These are phyloP conservation scores for Amblyopsis hoosieri DNA, from an alignment of 2,797 vertebrate species.

Conservation along the genomic window DNA sequence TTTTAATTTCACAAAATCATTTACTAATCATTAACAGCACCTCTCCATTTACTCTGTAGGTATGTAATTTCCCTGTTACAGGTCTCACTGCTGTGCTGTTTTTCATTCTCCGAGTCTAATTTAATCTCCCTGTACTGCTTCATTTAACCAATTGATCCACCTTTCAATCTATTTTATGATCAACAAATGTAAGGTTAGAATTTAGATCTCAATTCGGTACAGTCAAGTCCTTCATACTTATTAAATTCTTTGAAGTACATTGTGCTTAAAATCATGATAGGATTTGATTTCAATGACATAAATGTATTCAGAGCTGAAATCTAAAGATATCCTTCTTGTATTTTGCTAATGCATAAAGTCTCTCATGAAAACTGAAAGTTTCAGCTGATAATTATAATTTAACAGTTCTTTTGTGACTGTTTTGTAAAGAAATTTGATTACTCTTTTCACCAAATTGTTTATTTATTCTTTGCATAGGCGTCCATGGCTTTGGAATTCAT, in stretches of 20 bases:
- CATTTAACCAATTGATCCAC: slow-evolving; percentile 85
- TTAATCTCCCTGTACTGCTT: slow-evolving; percentile 75
- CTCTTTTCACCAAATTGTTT: slow-evolving; percentile 56
- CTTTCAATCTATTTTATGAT: slow-evolving; percentile 78
- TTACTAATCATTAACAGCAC: slow-evolving; percentile 72
- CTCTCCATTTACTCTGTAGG: slow-evolving; percentile 63
- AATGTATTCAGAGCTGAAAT: slow-evolving; percentile 83
- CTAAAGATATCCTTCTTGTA: slow-evolving; percentile 44
- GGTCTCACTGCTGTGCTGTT: slow-evolving; percentile 70
- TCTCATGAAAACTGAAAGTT: slow-evolving; percentile 44
- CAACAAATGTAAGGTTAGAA: slow-evolving; percentile 68
- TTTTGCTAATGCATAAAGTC: slow-evolving; percentile 44
- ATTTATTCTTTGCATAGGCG: slow-evolving; percentile 39
- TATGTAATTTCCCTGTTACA: slow-evolving; percentile 64
- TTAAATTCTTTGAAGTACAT: slow-evolving; percentile 27
- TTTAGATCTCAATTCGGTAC: slow-evolving; percentile 65
- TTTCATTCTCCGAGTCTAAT: slow-evolving; percentile 72
- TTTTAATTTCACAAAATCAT: slow-evolving; percentile 66
- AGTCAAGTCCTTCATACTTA: slow-evolving; percentile 46
- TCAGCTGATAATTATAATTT: slow-evolving; percentile 50
- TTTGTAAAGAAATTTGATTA: slow-evolving; percentile 41
- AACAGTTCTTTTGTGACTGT: slow-evolving; percentile 61
- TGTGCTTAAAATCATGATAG: slow-evolving; percentile 43
- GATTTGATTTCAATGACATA: slow-evolving; percentile 67
- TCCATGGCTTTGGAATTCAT: slow-evolving; percentile 51